Conservation (phyloP, 2,888 invertebrate genomes). For the Conomelus anceps region DNA sequence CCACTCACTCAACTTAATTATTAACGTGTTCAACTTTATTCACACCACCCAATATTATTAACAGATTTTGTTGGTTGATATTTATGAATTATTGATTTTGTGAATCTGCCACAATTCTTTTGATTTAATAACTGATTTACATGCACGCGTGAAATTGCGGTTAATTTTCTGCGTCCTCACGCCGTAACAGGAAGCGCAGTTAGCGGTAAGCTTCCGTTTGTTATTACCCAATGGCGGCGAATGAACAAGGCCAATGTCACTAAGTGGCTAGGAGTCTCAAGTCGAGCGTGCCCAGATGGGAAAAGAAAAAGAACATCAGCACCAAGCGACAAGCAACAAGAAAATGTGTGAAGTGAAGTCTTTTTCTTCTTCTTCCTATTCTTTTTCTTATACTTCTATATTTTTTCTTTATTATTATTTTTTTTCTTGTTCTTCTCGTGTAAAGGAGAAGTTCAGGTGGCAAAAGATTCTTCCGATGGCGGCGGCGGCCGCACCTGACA, state of each 20-base stretch:
- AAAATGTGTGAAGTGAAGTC: neutral
- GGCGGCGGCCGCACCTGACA: neutral
- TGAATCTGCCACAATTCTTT: neutral
- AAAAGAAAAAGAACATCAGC: neutral
- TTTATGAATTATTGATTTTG: neutral
- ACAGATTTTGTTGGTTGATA: neutral
- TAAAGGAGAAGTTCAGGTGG: neutral
- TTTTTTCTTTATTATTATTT: too few relatives aligned
- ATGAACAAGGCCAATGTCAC: neutral
- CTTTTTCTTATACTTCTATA: too few relatives aligned
- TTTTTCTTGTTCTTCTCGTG: too few relatives aligned
- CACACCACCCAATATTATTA: too few relatives aligned
- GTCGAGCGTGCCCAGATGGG: neutral
- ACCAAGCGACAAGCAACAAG: neutral
- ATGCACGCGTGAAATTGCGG: neutral
- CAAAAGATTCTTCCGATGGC: too few relatives aligned
- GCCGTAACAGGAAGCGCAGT: neutral
- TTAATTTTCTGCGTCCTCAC: neutral
- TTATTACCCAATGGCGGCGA: neutral
- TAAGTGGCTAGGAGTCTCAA: neutral
- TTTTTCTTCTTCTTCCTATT: too few relatives aligned
- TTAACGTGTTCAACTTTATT: too few relatives aligned
- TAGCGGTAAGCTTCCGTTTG: neutral
- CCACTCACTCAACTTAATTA: too few relatives aligned
- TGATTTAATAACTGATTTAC: neutral